Evolutionary conservation across 1,140 invertebrate species (phyloP), one percentile per base, ranked within the genome.

Genomic region (Glomeris maerens): DNA sequence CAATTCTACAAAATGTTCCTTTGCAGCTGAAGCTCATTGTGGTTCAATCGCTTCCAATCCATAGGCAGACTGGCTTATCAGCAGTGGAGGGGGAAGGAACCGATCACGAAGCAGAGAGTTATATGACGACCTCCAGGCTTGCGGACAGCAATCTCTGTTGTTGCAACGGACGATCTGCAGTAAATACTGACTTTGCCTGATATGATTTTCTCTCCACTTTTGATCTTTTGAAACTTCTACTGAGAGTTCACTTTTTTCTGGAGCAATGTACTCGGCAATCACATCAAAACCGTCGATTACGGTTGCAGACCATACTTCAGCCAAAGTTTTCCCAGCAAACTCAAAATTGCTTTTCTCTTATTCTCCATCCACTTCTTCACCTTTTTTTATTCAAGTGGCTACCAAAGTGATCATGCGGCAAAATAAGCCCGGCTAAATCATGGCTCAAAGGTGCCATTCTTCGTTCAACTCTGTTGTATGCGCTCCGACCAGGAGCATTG

Each of bases 381-480:
- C 57, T 27, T 53, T 36, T 38, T 13, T 58, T 53, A 54, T 69
- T 56, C 23, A 70, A 54, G 62, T 70, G 66, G 45, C 47, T 60
- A 7, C 66, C 64, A 59, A 54, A 67, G 51, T 55, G 44, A 50
- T 66, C 66, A 57, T 66, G 60, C 49, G 56, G 57, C 22, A 69
- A 52, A 40, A 69, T 61, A 4, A 69, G n/a, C 39, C 66, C 64
- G 44, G 63, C 39, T 38, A 69, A 55, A 53, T 65, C 59, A 31
- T 52, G 53, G 52, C 61, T 65, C 22, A 71, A 53, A 22, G 67
- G 65, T 40, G 66, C 68, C 66, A 69, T 65, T 49, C 59, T 42
- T 50, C 62, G 28, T 49, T 65, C 61, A 7, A 62, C 63, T 25
- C 49, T 49, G 49, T 63, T 65, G 57, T 56, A 70, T 5, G 67